These are phyloP conservation scores for Trachops cirrhosus DNA, from an alignment of 2,797 vertebrate genomes.

Conservation along the genomic window DNA sequence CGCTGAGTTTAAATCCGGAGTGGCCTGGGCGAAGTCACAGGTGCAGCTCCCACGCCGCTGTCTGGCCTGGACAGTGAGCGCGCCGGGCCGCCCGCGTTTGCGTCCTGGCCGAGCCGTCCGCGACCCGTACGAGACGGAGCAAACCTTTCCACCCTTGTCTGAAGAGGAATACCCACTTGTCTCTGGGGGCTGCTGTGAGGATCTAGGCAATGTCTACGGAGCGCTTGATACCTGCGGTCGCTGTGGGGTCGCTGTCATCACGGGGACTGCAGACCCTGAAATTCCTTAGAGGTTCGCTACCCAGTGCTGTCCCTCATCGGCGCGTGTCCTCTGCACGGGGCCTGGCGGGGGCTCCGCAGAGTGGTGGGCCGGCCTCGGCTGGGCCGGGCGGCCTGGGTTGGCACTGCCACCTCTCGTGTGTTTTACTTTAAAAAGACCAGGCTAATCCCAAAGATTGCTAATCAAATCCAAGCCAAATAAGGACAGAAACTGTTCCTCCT, in stretches of 20 bases:
- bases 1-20: background rate
- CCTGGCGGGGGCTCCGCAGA: background rate
- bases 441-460: slow-evolving; percentile 45
- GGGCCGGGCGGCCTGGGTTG: background rate
- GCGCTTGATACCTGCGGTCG: background rate
- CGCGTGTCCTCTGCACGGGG: background rate
- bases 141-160: background rate
- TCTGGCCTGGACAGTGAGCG: background rate
- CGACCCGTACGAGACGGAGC: background rate
- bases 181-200: background rate
- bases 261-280: background rate
- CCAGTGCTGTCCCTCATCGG: background rate
- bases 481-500: slow-evolving; percentile 66
- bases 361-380: too few relatives aligned
- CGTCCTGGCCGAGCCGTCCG: background rate
- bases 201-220: background rate
- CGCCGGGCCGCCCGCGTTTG: background rate
- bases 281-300: background rate
- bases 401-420: slow-evolving; percentile 31
- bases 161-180: background rate
- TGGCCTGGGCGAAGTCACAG: background rate
- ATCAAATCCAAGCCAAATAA: slow-evolving; percentile 72
- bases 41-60: too few relatives aligned
- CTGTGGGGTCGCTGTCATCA: background rate
- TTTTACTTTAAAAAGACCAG: slow-evolving; percentile 50